Evolutionary conservation across 2,113 vertebrate species (phyloP).

Genomic region (Lagopus leucura): DNA sequence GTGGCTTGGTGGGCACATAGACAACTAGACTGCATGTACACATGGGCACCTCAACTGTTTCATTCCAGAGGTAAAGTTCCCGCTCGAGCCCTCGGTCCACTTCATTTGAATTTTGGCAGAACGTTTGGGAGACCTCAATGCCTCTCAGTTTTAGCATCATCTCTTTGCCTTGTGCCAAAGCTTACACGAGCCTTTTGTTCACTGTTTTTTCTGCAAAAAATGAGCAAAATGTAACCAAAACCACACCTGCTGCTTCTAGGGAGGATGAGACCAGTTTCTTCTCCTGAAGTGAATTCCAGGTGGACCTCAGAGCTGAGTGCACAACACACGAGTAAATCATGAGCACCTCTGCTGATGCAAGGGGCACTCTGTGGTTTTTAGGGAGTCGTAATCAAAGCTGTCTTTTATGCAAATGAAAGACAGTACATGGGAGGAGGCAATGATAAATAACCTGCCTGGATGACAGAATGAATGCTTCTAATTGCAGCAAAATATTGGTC

Average conservation of each 20-base stretch:
- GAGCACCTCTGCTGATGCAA: not conserved
- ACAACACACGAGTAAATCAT: not conserved
- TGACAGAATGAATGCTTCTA: conserved; percentile 11
- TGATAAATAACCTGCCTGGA: conserved; percentile 8
- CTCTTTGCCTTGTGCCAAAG: not conserved
- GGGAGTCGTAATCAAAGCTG: not conserved
- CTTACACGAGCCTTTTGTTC: not conserved
- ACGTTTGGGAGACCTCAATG: accelerated
- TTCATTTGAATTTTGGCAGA: not conserved
- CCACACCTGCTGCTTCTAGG: not conserved
- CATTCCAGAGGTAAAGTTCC: not conserved
- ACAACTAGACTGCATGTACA: not conserved
- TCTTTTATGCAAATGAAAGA: conserved; percentile 11
- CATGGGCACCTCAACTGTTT: not conserved
- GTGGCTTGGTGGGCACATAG: not conserved
- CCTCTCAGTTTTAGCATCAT: not conserved
- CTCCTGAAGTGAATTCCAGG: not conserved
- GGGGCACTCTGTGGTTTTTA: not conserved
- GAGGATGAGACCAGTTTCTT: not conserved
- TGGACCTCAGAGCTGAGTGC: not conserved
- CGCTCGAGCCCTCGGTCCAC: not conserved
- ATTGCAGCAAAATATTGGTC: conserved; percentile 54
- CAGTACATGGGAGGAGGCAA: not conserved
- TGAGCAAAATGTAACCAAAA: not conserved
- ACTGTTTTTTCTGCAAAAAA: not conserved